Conservation (phyloP, 2,113 vertebrate species). For the Rhipidura dahli region DNA sequence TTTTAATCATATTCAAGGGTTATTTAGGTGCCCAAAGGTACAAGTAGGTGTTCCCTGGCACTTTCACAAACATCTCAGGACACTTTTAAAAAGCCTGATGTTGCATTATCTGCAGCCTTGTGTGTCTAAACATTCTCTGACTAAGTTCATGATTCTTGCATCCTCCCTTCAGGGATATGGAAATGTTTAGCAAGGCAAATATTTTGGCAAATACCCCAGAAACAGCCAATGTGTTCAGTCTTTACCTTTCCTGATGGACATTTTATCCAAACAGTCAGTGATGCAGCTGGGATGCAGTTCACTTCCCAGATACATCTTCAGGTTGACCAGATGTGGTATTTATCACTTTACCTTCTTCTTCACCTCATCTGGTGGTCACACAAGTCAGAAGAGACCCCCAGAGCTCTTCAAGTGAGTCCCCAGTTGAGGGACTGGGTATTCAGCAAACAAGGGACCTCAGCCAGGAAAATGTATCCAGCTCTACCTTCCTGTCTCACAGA, state of each 20-base stretch:
- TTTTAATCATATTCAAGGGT: neutral
- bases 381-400: neutral
- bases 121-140: neutral
- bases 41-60: neutral
- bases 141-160: neutral
- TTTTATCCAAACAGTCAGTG: neutral
- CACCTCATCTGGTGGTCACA: accelerated
- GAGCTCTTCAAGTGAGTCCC: neutral
- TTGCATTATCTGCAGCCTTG: neutral
- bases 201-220: neutral
- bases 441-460: neutral
- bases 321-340: neutral
- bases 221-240: neutral
- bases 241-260: neutral
- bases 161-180: neutral
- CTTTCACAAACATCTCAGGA: neutral
- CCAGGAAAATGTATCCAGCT: neutral
- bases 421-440: neutral
- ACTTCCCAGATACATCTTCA: neutral
- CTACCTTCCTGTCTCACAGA: neutral
- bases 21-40: neutral
- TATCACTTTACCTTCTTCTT: neutral
- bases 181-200: neutral
- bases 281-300: neutral
- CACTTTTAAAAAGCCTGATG: neutral